Evolutionary conservation across 2,797 vertebrate genomes (phyloP), one percentile per base, ranked within the genome.

Genomic region (Dicrostonyx torquatus): DNA sequence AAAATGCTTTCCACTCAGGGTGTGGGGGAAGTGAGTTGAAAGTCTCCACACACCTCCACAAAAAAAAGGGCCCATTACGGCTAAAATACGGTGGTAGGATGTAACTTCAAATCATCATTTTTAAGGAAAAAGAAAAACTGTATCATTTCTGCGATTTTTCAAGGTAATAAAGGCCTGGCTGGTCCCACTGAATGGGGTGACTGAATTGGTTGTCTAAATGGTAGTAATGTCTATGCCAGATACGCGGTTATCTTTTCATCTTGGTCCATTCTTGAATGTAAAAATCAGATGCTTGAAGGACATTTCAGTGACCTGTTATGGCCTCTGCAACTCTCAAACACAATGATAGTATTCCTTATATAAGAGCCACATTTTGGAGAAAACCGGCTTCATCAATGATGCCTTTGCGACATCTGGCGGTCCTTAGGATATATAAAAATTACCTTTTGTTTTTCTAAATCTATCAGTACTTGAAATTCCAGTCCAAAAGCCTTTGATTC

Each of bases 361-460:
- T 99, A 99, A 99, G 99, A 99, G 99, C 98, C 98, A 99, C 98
- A 99, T 99, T 99, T 99, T 99, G 98, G 98, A 98, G 98, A 98
- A 97, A 97, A 98, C 98, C 78, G 97, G 97, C 98, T 98, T 98
- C 98, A 99, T 99, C 98, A 98, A 98, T 98, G 99, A 99, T 99
- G 99, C 98, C 99, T 99, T 99, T 99, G 99, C 99, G 99, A 99
- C 99, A 99, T 99, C 99, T 99, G 99, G 99, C 99, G 99, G 99
- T 98, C 97, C 98, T 97, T 94, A 97, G 98, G 98, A 99, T 98
- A 99, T 98, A 98, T 97, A 98, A 98, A 98, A 98, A 98, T 98
- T 85, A 98, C 96, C 98, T 98, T 97, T 98, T 98, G 95, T 97
- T 98, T 98, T 98, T 98, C 97, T 95, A 98, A 98, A 98, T 97